Percentiles rank a stretch among this genome's conserved stretches.
phyloP scores from a whole-genome alignment of 2,888 invertebrate species.

The Amiota communis region DNA sequence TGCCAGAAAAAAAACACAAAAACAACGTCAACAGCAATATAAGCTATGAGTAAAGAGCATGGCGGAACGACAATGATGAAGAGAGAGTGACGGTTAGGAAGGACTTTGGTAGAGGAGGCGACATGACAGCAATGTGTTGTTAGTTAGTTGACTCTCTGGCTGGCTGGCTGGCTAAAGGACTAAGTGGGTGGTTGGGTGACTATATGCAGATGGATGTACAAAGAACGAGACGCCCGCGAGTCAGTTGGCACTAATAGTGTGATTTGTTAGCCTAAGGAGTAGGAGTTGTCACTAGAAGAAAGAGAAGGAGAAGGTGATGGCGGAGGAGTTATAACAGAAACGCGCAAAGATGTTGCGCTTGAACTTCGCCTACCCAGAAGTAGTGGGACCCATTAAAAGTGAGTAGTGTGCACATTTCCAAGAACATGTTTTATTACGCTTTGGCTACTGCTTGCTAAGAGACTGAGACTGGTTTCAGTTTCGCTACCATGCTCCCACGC shows the following conservation, averaged over 20 bases:
- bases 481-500: background rate
- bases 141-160: too few species aligned
- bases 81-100: background rate
- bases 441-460: constrained; percentile 1
- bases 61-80: background rate
- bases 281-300: background rate
- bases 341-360: background rate
- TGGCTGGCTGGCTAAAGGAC: too few species aligned
- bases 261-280: constrained; percentile 22
- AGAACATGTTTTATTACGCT: constrained; percentile 11
- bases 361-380: background rate
- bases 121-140: too few species aligned
- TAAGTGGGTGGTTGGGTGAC: too few species aligned
- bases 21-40: background rate
- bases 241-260: constrained; percentile 28
- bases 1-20: background rate
- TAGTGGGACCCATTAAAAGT: background rate
- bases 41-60: background rate
- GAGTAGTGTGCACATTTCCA: background rate
- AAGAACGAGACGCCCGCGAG: constrained; percentile 9
- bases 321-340: background rate
- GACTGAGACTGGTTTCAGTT: background rate
- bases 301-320: background rate
- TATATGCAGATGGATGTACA: background rate
- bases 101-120: too few species aligned